Evolutionary conservation across 2,113 vertebrate species (phyloP).

Genomic region (Hydrolagus affinis): DNA sequence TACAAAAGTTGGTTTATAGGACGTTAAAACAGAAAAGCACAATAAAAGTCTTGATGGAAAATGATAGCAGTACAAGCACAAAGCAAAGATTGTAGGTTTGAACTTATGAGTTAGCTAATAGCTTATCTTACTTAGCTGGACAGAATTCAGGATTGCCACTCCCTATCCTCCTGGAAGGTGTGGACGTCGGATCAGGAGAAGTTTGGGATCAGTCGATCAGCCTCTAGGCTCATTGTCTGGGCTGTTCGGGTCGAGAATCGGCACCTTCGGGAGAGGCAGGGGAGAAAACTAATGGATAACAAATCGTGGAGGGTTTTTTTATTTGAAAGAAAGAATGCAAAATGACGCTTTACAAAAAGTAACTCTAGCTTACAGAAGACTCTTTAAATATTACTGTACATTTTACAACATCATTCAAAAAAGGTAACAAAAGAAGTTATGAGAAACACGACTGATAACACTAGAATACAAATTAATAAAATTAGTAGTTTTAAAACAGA

Average conservation of each 20-base stretch:
- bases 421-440: background rate
- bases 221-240: background rate
- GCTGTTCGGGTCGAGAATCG: too few species aligned
- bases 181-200: background rate
- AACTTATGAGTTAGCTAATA: too few species aligned
- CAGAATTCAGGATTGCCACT: too few species aligned
- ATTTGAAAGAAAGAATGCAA: constrained; percentile 32
- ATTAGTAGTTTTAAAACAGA: constrained; percentile 15
- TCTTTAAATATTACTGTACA: constrained; percentile 32
- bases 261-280: too few species aligned
- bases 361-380: constrained; percentile 1
- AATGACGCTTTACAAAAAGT: constrained; percentile 28
- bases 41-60: too few species aligned
- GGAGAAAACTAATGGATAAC: background rate
- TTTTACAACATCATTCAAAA: constrained; percentile 27
- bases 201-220: too few species aligned
- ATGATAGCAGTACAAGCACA: too few species aligned
- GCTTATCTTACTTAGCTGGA: too few species aligned
- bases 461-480: constrained; percentile 18
- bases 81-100: too few species aligned
- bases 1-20: too few species aligned
- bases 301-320: background rate
- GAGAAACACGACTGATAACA: background rate
- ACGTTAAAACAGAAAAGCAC: too few species aligned
- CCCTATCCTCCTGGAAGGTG: background rate